These are phyloP conservation scores for Pampus argenteus DNA, from an alignment of 2,797 vertebrate genomes.

Conservation along the genomic window DNA sequence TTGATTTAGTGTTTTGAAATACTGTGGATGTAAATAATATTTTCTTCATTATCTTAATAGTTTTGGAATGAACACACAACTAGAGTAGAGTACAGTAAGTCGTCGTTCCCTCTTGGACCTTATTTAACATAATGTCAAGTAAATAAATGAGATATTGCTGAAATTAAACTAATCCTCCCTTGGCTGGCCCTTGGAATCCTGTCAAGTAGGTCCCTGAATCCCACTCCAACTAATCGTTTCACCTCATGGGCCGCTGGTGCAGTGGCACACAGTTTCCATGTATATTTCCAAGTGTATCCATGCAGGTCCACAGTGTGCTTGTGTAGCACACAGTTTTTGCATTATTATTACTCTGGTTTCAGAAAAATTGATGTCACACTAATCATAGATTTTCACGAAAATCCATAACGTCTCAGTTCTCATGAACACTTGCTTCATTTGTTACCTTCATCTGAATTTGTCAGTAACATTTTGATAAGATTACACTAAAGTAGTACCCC, in stretches of 20 bases:
- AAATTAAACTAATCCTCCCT: slow-evolving; percentile 43
- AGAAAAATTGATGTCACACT: slow-evolving; percentile 3
- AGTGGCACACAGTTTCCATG: slow-evolving; percentile 3
- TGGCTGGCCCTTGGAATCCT: slow-evolving; percentile 40
- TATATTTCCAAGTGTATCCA: slow-evolving; percentile 2
- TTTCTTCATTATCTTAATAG: neutral
- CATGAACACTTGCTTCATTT: slow-evolving; percentile 4
- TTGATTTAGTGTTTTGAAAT: neutral
- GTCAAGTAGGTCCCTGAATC: slow-evolving; percentile 45
- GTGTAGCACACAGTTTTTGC: slow-evolving; percentile 10
- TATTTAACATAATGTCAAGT: slow-evolving; percentile 24
- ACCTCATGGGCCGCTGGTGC: slow-evolving; percentile 6
- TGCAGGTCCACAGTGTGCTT: neutral
- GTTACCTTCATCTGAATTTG: slow-evolving; percentile 26
- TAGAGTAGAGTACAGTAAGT: neutral
- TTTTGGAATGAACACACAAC: neutral
- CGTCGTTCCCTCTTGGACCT: slow-evolving; percentile 1
- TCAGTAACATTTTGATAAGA: slow-evolving; percentile 50
- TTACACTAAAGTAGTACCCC: slow-evolving; percentile 45
- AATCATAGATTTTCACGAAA: slow-evolving; percentile 16
- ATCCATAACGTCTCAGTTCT: slow-evolving; percentile 7
- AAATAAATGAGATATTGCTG: slow-evolving; percentile 30
- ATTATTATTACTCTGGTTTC: slow-evolving; percentile 12
- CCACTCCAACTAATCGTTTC: slow-evolving; percentile 36
- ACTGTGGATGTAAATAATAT: neutral